These are phyloP conservation scores for Sebastes steindachneri DNA, from an alignment of 2,797 vertebrate genomes.

Conservation along the genomic window DNA sequence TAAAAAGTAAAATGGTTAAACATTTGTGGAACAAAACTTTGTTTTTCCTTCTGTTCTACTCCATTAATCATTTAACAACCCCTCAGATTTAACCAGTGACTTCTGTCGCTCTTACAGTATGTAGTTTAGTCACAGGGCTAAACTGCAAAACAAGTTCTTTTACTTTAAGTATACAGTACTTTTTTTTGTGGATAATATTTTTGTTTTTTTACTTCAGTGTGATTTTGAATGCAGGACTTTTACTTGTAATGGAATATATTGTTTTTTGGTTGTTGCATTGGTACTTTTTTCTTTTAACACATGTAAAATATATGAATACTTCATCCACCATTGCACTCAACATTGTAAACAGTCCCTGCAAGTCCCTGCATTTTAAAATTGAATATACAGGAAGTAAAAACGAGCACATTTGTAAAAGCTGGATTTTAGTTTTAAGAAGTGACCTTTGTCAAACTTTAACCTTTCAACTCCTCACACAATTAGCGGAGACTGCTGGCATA, in stretches of 20 bases:
- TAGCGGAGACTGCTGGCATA: background rate
- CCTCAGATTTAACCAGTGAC: background rate
- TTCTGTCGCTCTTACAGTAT: background rate
- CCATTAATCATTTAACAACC: background rate
- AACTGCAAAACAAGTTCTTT: background rate
- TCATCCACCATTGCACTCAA: background rate
- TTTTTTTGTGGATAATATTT: background rate
- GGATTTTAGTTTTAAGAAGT: background rate
- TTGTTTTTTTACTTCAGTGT: background rate
- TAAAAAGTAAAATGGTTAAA: background rate
- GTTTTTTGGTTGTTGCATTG: background rate
- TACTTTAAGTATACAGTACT: background rate
- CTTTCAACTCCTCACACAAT: background rate
- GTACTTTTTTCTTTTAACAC: background rate
- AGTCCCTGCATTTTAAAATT: background rate
- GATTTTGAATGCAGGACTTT: background rate
- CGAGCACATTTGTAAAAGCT: background rate
- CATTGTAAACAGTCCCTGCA: background rate
- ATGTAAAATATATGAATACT: background rate
- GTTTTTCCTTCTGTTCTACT: background rate
- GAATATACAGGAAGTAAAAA: background rate
- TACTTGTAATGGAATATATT: background rate
- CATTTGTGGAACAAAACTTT: background rate
- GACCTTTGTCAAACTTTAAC: background rate
- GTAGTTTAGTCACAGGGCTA: background rate